Percentiles rank a stretch among this genome's conserved stretches.
Evolutionary conservation across 2,113 vertebrate genomes (phyloP).

Genomic region (Sarotherodon lohbergeri): DNA sequence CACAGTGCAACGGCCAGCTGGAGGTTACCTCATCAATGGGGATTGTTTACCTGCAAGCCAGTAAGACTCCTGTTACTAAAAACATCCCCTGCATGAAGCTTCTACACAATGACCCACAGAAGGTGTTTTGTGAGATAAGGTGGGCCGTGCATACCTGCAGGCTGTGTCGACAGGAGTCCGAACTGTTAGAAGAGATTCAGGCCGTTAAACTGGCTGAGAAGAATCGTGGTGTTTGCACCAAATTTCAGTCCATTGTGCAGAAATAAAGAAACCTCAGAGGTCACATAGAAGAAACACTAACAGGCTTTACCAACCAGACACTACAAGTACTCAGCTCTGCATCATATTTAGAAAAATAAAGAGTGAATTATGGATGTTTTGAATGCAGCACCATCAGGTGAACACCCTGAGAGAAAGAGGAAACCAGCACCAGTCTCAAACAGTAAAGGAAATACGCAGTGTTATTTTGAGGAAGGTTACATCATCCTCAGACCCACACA

Average conservation of each 20-base stretch:
- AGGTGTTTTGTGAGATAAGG: background rate
- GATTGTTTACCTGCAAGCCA: background rate
- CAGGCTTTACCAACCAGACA: fast-evolving
- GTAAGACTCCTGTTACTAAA: background rate
- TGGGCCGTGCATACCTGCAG: background rate
- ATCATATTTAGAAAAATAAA: background rate
- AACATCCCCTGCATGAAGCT: background rate
- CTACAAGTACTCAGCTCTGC: background rate
- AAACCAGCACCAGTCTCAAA: background rate
- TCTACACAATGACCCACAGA: fast-evolving
- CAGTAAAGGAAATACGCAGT: background rate
- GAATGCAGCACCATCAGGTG: background rate
- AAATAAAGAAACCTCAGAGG: background rate
- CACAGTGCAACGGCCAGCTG: background rate
- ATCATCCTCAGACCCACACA: background rate
- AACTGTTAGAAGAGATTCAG: background rate
- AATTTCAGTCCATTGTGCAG: background rate
- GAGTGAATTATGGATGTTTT: background rate
- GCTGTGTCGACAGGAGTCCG: fast-evolving
- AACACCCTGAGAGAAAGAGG: fast-evolving
- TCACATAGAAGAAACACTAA: background rate
- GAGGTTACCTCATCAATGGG: background rate
- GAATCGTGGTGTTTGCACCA: background rate
- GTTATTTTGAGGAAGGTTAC: background rate
- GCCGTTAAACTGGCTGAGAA: background rate